These are phyloP conservation scores for Erythrocercus mccallii DNA, from an alignment of 2,113 vertebrate species.

Conservation along the genomic window DNA sequence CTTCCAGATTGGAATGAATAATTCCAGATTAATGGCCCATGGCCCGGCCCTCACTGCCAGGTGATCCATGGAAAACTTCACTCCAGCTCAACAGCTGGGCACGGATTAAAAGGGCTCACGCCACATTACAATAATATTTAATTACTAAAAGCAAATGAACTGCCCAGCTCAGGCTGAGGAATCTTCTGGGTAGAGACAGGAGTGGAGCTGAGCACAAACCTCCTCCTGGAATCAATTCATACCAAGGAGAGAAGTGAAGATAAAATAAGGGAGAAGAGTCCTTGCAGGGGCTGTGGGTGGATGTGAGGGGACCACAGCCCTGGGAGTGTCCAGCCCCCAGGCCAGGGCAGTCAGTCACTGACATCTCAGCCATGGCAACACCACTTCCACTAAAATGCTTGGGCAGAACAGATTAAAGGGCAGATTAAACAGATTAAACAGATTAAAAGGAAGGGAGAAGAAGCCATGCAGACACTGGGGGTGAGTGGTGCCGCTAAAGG, in stretches of 20 bases:
- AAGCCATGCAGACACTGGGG: accelerated
- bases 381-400: accelerated
- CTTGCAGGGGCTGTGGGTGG: neutral
- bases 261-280: neutral
- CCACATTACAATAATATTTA: neutral
- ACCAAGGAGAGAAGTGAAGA: neutral
- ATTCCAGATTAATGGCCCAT: neutral
- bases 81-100: neutral
- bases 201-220: neutral
- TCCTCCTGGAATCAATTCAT: neutral
- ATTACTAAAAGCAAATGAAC: neutral
- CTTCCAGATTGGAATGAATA: neutral
- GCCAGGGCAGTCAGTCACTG: neutral
- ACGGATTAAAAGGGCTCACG: neutral
- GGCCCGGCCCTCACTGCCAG: neutral
- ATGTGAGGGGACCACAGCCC: neutral
- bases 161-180: neutral
- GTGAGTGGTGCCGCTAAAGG: neutral
- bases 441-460: accelerated
- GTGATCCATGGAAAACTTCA: neutral
- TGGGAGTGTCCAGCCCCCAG: neutral
- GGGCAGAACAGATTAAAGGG: neutral
- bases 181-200: neutral
- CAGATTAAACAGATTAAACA: no score
- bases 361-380: accelerated